Conservation (phyloP, 2,888 invertebrate genomes). For the Lasioglossum lativentre region DNA sequence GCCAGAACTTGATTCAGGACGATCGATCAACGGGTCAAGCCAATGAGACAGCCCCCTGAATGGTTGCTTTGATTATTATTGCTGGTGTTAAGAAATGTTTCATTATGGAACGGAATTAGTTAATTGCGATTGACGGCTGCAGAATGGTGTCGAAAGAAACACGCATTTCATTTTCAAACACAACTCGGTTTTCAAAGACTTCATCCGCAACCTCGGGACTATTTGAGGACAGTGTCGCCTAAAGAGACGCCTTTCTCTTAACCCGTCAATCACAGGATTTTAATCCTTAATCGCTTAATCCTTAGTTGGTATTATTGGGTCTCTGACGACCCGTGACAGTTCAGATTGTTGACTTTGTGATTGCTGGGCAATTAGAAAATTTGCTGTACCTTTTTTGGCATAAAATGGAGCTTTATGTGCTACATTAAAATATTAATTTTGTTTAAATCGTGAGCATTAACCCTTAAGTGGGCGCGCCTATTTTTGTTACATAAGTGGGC, state of each 20-base stretch:
- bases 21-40: conserved; percentile 69
- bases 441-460: too few relatives aligned
- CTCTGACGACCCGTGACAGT: background rate
- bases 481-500: too few relatives aligned
- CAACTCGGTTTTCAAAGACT: background rate
- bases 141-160: background rate
- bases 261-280: background rate
- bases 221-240: background rate
- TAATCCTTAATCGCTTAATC: background rate
- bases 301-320: background rate
- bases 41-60: conserved; percentile 59
- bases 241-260: background rate
- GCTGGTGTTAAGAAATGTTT: background rate
- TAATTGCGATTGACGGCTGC: conserved; percentile 12
- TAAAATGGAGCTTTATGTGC: too few relatives aligned
- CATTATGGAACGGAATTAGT: background rate
- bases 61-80: conserved; percentile 41
- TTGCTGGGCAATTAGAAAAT: background rate
- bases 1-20: conserved; percentile 68
- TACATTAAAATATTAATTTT: too few relatives aligned
- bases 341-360: background rate
- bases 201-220: background rate
- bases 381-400: too few relatives aligned
- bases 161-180: background rate
- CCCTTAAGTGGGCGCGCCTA: too few relatives aligned